A percentile compares a stretch with the other conserved stretches of the same genome.
phyloP scores from a whole-genome alignment of 2,888 invertebrate species.

The Rhabditophanes sp. region DNA sequence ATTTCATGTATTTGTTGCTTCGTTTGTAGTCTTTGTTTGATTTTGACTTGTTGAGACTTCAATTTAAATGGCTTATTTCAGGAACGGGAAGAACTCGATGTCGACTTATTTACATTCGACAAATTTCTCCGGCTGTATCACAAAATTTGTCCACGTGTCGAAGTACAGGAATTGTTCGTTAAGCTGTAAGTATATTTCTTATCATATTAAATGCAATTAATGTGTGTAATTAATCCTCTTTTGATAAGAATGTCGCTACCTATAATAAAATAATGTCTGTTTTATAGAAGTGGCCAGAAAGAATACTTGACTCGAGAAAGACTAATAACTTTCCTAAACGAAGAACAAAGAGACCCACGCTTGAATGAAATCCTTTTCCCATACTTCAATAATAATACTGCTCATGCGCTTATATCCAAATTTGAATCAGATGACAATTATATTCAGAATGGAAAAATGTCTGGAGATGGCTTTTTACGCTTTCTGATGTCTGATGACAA shows the following conservation, averaged over 20 bases:
- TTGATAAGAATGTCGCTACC: neutral
- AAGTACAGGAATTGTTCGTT: slow-evolving; percentile 87
- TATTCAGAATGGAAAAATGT: slow-evolving; percentile 41
- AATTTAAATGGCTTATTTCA: slow-evolving; percentile 33
- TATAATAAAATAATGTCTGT: no score
- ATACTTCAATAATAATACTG: slow-evolving; percentile 80
- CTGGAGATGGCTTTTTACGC: slow-evolving; percentile 81
- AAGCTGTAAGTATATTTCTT: slow-evolving; percentile 21
- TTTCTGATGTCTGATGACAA: slow-evolving; percentile 99
- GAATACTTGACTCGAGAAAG: slow-evolving; percentile 39
- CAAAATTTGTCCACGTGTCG: slow-evolving; percentile 93
- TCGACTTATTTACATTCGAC: slow-evolving; percentile 84
- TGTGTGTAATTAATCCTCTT: neutral
- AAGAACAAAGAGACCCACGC: slow-evolving; percentile 86
- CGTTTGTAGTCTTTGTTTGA: slow-evolving; percentile 7
- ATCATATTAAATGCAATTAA: slow-evolving; percentile 1
- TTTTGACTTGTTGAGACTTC: slow-evolving; percentile 9
- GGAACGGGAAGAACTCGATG: slow-evolving; percentile 77
- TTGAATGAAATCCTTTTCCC: slow-evolving; percentile 97
- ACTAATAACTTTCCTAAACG: slow-evolving; percentile 38
- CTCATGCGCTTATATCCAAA: slow-evolving; percentile 73
- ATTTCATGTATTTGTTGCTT: slow-evolving; percentile 3
- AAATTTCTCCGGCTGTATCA: slow-evolving; percentile 95
- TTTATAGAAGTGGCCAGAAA: slow-evolving; percentile 38
- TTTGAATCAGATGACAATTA: slow-evolving; percentile 51